Conservation (phyloP, 2,888 invertebrate species). For the Tineola bisselliella region DNA sequence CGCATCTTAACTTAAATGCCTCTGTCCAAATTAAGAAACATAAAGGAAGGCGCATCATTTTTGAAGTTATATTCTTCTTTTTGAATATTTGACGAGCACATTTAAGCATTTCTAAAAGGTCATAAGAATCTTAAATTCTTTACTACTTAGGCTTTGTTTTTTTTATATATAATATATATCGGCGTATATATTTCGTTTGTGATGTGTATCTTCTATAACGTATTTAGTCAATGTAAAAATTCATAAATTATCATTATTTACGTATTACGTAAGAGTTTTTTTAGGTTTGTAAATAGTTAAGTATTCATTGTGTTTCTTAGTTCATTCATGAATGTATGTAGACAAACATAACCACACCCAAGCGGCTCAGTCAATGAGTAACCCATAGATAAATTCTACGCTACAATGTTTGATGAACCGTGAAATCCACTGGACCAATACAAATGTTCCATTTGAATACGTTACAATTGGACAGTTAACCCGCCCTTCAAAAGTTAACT, state of each 20-base stretch:
- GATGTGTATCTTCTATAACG: no score
- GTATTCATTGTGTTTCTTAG: neutral
- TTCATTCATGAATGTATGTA: slow-evolving; percentile 2
- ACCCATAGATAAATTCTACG: neutral
- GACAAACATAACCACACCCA: slow-evolving; percentile 6
- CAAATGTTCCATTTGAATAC: neutral
- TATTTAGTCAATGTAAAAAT: neutral
- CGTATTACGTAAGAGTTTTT: neutral
- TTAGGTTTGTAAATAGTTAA: neutral
- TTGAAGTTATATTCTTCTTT: slow-evolving; percentile 7
- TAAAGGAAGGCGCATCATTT: slow-evolving; percentile 2
- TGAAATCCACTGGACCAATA: neutral
- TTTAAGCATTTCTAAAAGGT: neutral
- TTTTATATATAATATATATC: no score
- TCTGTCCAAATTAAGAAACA: slow-evolving; percentile 21
- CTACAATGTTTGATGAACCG: slow-evolving; percentile 3
- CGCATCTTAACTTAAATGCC: slow-evolving; percentile 32
- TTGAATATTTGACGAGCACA: neutral
- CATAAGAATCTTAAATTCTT: no score
- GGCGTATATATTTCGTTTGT: no score
- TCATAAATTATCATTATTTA: neutral
- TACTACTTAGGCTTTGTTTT: no score
- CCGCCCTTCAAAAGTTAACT: no score
- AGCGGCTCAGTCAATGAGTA: neutral
- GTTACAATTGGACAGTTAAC: no score